Conservation (phyloP, 2,888 invertebrate species). For the Spicauda simplicius region DNA sequence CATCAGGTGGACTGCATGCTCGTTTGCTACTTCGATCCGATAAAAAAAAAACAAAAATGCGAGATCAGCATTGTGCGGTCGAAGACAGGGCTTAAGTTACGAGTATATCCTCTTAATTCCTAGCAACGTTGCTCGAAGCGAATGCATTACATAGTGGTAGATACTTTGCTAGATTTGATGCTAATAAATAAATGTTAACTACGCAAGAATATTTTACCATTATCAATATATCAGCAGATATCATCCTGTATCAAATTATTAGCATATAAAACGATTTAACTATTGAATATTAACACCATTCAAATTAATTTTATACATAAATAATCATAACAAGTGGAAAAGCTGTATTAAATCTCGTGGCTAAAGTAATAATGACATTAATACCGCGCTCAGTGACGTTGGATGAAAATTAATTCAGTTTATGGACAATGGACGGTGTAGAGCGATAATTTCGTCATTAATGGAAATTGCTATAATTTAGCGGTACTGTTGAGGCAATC, state of each 20-base stretch:
- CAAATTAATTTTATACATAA: neutral
- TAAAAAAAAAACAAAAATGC: no score
- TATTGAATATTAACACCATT: neutral
- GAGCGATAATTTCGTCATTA: conserved; percentile 13
- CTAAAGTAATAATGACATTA: neutral
- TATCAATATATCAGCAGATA: no score
- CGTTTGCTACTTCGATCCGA: no score
- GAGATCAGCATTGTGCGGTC: no score
- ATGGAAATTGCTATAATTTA: conserved; percentile 9
- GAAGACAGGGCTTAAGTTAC: no score
- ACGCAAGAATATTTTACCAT: no score
- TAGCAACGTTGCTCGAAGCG: no score
- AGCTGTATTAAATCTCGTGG: conserved; percentile 1
- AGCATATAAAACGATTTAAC: neutral
- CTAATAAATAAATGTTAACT: no score
- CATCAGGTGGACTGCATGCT: no score
- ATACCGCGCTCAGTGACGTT: neutral
- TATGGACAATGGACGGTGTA: conserved; percentile 13
- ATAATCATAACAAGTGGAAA: neutral
- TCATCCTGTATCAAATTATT: neutral
- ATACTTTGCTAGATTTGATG: no score
- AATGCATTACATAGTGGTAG: no score
- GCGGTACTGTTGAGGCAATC: neutral
- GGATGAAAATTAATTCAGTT: conserved; percentile 12
- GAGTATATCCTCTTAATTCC: no score